phyloP scores from a whole-genome alignment of 2,888 invertebrate species.

The Xestia c-nigrum region DNA sequence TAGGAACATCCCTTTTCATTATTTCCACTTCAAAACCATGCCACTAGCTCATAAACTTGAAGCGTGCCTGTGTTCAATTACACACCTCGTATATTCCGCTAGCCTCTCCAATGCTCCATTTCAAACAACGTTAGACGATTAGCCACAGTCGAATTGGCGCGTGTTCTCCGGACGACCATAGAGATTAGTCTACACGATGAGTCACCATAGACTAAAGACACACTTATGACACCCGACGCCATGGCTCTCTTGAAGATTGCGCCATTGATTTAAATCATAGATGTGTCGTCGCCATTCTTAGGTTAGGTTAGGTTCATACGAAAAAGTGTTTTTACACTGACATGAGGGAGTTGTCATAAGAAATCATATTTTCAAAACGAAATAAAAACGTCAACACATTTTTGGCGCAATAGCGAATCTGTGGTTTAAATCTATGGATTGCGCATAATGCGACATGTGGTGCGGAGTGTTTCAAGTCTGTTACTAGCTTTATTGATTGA shows the following conservation, averaged over 20 bases:
- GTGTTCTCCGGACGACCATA: slow-evolving; percentile 41
- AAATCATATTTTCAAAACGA: not conserved
- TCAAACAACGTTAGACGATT: slow-evolving; percentile 52
- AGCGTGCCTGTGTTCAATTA: slow-evolving; percentile 46
- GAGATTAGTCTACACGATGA: slow-evolving; percentile 61
- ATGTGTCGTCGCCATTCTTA: not conserved
- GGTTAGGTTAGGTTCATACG: not conserved
- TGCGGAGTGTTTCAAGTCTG: slow-evolving; percentile 29
- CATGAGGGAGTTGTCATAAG: not conserved
- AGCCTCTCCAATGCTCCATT: slow-evolving; percentile 37
- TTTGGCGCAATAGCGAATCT: not conserved
- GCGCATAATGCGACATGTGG: slow-evolving; percentile 18
- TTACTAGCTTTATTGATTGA: slow-evolving; percentile 29
- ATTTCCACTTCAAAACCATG: slow-evolving; percentile 23
- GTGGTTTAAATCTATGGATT: not conserved
- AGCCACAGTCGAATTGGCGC: slow-evolving; percentile 59
- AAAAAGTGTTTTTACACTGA: not conserved
- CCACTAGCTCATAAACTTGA: slow-evolving; percentile 10
- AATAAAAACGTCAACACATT: not conserved
- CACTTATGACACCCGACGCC: slow-evolving; percentile 51
- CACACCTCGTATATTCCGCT: slow-evolving; percentile 25
- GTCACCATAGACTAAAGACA: slow-evolving; percentile 47
- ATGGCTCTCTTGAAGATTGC: slow-evolving; percentile 33
- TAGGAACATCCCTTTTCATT: not conserved
- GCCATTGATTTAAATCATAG: slow-evolving; percentile 2